phyloP scores from a whole-genome alignment of 2,797 vertebrate species.

The Schizopygopsis pylzovi region DNA sequence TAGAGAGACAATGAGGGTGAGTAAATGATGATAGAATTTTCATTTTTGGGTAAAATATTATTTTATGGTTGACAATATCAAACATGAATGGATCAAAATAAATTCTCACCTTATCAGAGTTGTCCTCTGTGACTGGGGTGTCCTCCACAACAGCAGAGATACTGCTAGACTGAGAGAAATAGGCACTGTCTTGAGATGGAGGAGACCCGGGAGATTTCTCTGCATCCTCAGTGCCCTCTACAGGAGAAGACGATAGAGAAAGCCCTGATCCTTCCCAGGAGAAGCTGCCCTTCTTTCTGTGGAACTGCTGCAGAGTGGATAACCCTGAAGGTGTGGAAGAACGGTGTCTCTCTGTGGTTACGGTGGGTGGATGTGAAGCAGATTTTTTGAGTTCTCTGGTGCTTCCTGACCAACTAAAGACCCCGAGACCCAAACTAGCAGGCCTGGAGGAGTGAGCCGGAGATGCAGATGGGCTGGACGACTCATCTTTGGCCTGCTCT shows the following conservation, averaged over 20 bases:
- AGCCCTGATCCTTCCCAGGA: slow-evolving; percentile 16
- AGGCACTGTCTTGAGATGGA: slow-evolving; percentile 72
- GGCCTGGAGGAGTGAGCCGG: slow-evolving; percentile 31
- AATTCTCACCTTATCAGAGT: slow-evolving; percentile 32
- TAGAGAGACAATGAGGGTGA: not conserved
- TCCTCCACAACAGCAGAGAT: slow-evolving; percentile 36
- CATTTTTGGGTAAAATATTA: not conserved
- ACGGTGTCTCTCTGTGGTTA: slow-evolving; percentile 55
- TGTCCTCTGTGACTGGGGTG: not conserved
- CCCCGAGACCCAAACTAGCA: slow-evolving; percentile 66
- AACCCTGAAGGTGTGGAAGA: slow-evolving; percentile 58
- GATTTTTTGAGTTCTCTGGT: slow-evolving; percentile 59
- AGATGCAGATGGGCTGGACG: slow-evolving; percentile 63
- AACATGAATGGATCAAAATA: not conserved
- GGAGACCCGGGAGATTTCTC: slow-evolving; percentile 64
- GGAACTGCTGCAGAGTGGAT: slow-evolving; percentile 74
- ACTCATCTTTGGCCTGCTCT: slow-evolving; percentile 49
- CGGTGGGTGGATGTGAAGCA: slow-evolving; percentile 8
- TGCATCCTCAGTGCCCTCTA: slow-evolving; percentile 46
- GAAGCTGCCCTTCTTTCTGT: slow-evolving; percentile 67
- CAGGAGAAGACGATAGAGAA: not conserved
- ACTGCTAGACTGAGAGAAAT: slow-evolving; percentile 70
- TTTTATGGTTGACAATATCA: not conserved
- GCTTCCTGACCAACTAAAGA: slow-evolving; percentile 79
- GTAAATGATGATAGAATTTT: not conserved